Percentiles rank a stretch among this genome's conserved stretches.
These are phyloP conservation scores for Epinephelus cyanopodus DNA, from an alignment of 2,113 vertebrate genomes.

Conservation along the genomic window DNA sequence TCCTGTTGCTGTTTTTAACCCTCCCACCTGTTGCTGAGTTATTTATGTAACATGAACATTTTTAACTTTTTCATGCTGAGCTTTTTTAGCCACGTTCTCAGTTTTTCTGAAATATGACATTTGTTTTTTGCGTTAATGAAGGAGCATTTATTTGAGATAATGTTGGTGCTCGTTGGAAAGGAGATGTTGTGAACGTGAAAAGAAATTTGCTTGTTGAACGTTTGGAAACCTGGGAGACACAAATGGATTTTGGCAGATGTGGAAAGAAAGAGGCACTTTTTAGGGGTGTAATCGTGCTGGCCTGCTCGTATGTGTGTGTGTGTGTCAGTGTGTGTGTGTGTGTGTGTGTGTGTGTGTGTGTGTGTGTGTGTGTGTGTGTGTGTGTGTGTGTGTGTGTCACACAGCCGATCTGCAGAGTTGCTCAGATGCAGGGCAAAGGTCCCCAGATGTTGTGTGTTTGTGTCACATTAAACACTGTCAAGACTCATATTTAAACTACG, in stretches of 20 bases:
- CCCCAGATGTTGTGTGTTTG: conserved; percentile 54
- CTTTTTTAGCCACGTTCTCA: not conserved
- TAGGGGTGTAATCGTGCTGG: conserved; percentile 2
- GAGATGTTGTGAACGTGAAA: not conserved
- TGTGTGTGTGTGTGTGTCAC: conserved; percentile 31
- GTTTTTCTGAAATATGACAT: not conserved
- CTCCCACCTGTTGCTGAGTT: not conserved
- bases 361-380: conserved; percentile 1
- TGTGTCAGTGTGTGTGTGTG: conserved; percentile 18
- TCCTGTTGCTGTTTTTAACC: not conserved
- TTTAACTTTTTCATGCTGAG: not conserved
- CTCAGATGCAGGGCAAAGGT: not conserved
- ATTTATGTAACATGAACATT: not conserved
- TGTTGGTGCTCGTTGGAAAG: not conserved
- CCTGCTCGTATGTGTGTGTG: not conserved
- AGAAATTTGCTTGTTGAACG: not conserved
- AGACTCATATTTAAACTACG: not conserved
- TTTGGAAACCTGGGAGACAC: conserved; percentile 13
- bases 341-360: conserved; percentile 23
- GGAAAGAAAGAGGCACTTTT: conserved; percentile 32
- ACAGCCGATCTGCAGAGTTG: conserved; percentile 1
- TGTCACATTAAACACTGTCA: not conserved
- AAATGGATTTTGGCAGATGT: conserved; percentile 20
- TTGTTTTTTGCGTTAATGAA: not conserved
- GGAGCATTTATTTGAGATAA: not conserved